Evolutionary conservation across 1,140 invertebrate species (phyloP), one percentile per base, ranked within the genome.

Genomic region (Drosophila arizonae): DNA sequence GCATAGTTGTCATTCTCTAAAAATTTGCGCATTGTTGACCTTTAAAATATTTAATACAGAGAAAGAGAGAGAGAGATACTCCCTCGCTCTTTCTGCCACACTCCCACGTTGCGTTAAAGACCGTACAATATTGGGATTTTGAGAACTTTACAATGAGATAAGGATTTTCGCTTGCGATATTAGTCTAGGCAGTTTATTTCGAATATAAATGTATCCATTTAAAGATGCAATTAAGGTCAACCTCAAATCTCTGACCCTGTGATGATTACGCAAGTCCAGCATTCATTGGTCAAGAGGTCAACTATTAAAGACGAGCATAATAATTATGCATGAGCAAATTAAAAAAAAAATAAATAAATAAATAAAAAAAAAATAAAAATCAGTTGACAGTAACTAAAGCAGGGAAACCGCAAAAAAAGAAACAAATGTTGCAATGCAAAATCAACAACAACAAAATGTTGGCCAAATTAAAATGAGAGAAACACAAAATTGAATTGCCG

Each of bases 271-370:
- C 46, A 67, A 72, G 30, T 15, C 10, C 2, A 28, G 26, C 36
- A 56, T 11, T 21, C 43, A 72, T 39, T 60, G 69, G 69, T 67
- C 63, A 72, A 58, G 60, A 46, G 69, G 69, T 43, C 69, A 72
- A 11, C n/a, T 15, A 26, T 50, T 55, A 10, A 55, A 73, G 60
- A 67, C 54, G 33, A 50, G 61, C 60, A 82, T 24, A 74, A 79
- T 79, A 72, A 81, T 86, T 85, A 86, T 60, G 56, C n/a, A 46
- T 66, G 65, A 58, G 62, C 41, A 65, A 76, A 86, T 75, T 77
- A 30, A 64, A 72, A 65, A 30, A 54, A 65, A 46, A 30, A n/a
- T 61, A 15, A 21, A 76, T 13, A 21, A 36, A 4, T 28, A 65
- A 76, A 86, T 75, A 75, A 30, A 64, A 72, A 65, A 30, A 54